Conservation (phyloP, 1,140 invertebrate species). For the Oscheius sp. region DNA sequence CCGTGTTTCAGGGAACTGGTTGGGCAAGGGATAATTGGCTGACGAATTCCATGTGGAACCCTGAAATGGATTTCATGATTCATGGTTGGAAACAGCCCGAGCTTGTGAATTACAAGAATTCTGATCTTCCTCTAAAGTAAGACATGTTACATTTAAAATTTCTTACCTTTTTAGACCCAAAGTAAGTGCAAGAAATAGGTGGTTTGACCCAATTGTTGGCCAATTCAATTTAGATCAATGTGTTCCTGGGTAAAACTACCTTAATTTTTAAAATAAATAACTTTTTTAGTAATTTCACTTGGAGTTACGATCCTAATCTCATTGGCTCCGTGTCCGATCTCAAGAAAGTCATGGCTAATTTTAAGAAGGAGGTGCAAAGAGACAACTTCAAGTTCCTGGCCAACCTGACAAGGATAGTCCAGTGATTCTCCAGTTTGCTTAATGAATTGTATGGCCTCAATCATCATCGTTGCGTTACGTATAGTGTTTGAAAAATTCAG, state of each 20-base stretch:
- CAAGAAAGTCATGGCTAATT: no score
- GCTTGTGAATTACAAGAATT: background rate
- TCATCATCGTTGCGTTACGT: no score
- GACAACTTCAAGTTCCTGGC: no score
- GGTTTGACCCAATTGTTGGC: background rate
- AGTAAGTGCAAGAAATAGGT: background rate
- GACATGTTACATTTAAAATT: background rate
- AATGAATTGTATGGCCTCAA: no score
- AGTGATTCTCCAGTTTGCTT: no score
- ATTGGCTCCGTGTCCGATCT: background rate
- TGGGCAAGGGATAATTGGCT: slow-evolving; percentile 26
- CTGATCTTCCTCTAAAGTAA: background rate
- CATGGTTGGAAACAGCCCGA: slow-evolving; percentile 29
- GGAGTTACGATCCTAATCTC: slow-evolving; percentile 6
- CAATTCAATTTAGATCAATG: background rate
- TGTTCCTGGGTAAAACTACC: background rate
- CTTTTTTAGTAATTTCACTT: background rate
- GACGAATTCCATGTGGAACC: slow-evolving; percentile 1
- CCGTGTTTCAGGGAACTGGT: slow-evolving; percentile 18
- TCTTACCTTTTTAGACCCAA: background rate
- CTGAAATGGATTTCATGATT: slow-evolving; percentile 23
- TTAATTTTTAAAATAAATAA: background rate
- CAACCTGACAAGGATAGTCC: no score
- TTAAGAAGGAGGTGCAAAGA: no score
- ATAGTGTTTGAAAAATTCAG: no score